Base-by-base conservation (phyloP, 2,797 vertebrate species). In the Sebastes melanostomus region DNA sequence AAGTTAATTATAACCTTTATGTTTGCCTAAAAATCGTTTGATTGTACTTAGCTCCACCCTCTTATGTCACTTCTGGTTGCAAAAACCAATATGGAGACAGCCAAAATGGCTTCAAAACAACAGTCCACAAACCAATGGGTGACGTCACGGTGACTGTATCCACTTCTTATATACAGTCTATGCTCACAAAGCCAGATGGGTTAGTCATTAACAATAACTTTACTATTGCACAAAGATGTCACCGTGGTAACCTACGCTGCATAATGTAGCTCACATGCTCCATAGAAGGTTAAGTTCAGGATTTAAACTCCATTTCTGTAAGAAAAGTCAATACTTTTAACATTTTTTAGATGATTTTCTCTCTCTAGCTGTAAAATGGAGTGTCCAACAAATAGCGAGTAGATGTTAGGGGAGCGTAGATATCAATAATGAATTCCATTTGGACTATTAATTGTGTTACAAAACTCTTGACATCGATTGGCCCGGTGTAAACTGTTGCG, bases 371-470 rank as follows among this genome's bases (percentile, higher is more conserved):
- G 29, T 69, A 38, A 76, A 70, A 78, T 20, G 34, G 20, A 16
- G 38, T 58, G 27, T 69, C 36, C 46, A 58, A 75, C 27, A 79
- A 70, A 71, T 69, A 50, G 46, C 5, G 70, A 60, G 14, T 50
- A 65, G 72, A 86, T 42, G 69, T 67, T 66, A 54, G 34, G 13
- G 56, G 46, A 75, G 68, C 3, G 0, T 30, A 58, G n/a, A 58
- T 74, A 86, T 92, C 69, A 79, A 83, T 89, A 83, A 86, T 80
- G 11, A 80, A 87, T 90, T 82, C 77, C 74, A 88, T 83, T 77
- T 80, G 75, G 80, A 77, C 59, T 80, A 86, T 91, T 89, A 91
- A 89, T 89, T 86, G 78, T 70, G 56, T 77, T 86, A 78, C 76
- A 83, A 87, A 88, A 82, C 73, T 62, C 70, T 55, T 24, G 4